Conservation (phyloP, 2,797 vertebrate genomes). For the Pterois miles region DNA sequence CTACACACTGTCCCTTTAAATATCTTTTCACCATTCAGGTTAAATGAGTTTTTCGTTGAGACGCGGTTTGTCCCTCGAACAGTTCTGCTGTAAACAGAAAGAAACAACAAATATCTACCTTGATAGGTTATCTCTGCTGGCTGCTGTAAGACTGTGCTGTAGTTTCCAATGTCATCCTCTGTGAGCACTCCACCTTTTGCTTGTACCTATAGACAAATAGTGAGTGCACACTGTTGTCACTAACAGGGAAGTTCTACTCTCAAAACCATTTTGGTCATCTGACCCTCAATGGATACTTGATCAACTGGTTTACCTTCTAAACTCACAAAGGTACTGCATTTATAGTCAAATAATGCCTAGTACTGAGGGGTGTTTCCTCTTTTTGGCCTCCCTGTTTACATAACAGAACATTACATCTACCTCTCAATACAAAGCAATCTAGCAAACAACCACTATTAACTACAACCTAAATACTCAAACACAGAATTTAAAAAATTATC, state of each 20-base stretch:
- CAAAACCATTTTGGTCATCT: not conserved
- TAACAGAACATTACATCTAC: too few species aligned
- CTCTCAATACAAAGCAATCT: not conserved
- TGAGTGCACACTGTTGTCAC: not conserved
- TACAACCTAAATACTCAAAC: too few species aligned
- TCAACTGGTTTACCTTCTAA: not conserved
- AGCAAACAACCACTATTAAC: too few species aligned
- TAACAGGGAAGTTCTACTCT: not conserved
- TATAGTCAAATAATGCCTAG: not conserved
- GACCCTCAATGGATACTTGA: not conserved
- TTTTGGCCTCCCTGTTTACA: not conserved
- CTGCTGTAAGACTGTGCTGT: slow-evolving; percentile 88
- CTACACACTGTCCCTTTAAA: not conserved
- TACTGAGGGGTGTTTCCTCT: not conserved
- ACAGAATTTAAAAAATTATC: too few species aligned
- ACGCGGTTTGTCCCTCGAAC: not conserved
- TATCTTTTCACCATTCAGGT: not conserved
- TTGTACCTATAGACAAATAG: slow-evolving; percentile 82
- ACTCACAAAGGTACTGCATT: not conserved
- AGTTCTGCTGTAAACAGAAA: not conserved
- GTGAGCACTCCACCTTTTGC: slow-evolving; percentile 88
- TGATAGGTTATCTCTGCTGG: slow-evolving; percentile 90
- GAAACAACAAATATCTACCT: slow-evolving; percentile 79
- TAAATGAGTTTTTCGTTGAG: not conserved
- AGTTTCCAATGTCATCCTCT: slow-evolving; percentile 94